These are phyloP conservation scores for Tineola bisselliella DNA, from an alignment of 2,888 invertebrate species.

Conservation along the genomic window DNA sequence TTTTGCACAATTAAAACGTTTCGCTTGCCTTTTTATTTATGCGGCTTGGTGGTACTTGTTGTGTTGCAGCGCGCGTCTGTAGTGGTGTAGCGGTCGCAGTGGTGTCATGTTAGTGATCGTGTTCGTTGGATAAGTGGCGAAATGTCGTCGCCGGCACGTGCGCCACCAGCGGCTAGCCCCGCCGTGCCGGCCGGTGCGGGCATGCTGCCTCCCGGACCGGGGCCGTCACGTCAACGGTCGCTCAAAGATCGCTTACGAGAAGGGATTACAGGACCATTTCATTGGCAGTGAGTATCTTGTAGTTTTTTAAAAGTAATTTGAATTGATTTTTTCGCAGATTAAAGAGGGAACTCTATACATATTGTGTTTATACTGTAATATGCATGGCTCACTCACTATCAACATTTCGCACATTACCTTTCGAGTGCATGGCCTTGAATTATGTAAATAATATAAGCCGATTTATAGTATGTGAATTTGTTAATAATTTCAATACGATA, in stretches of 20 bases:
- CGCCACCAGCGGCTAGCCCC: constrained; percentile 25
- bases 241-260: constrained; percentile 81
- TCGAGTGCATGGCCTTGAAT: constrained; percentile 1
- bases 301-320: not conserved
- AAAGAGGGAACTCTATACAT: not conserved
- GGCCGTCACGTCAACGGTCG: constrained; percentile 78
- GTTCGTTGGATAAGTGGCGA: constrained; percentile 22
- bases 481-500: no score
- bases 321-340: not conserved
- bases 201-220: constrained; percentile 55
- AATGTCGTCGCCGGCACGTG: constrained; percentile 55
- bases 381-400: not conserved
- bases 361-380: no score
- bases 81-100: constrained; percentile 41
- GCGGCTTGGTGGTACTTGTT: constrained; percentile 1
- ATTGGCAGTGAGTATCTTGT: constrained; percentile 79
- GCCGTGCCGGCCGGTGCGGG: constrained; percentile 51
- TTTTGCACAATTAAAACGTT: not conserved
- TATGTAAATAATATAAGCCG: not conserved
- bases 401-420: not conserved
- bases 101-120: constrained; percentile 15
- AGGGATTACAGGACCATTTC: constrained; percentile 80
- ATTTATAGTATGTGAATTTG: no score
- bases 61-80: constrained; percentile 43
- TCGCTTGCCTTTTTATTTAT: constrained; percentile 5